Conservation (phyloP, 2,113 vertebrate species). For the Athene noctua region DNA sequence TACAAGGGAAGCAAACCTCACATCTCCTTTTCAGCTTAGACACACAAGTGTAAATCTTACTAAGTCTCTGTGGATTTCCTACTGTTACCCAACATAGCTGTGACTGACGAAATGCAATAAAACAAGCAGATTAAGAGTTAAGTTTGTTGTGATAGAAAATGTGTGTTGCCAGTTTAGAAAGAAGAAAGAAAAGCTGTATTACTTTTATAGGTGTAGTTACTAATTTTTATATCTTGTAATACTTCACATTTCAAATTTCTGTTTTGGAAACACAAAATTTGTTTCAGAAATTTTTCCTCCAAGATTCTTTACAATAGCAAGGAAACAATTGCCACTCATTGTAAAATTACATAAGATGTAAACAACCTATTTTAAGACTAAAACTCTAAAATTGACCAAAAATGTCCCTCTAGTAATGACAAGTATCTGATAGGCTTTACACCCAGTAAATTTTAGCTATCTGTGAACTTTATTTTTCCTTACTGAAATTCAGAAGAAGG, state of each 20-base stretch:
- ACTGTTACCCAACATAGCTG: accelerated
- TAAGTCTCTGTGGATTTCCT: background rate
- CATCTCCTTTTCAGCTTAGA: background rate
- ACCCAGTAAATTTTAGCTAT: background rate
- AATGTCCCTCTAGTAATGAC: background rate
- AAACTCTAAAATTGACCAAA: background rate
- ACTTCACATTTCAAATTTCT: background rate
- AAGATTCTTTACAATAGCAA: background rate
- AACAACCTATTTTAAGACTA: background rate
- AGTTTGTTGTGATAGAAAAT: background rate
- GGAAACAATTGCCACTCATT: background rate
- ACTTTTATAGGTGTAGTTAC: background rate
- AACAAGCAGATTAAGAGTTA: background rate
- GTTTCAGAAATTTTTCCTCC: background rate
- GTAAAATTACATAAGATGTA: background rate
- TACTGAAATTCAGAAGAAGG: background rate
- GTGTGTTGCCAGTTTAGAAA: background rate
- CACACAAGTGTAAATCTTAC: background rate
- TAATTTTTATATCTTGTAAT: background rate
- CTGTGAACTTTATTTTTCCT: background rate
- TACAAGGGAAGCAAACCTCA: background rate
- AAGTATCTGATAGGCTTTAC: background rate
- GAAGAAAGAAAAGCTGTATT: background rate
- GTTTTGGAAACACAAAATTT: background rate
- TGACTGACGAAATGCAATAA: background rate